Percentiles rank a stretch among this genome's conserved stretches.
These are phyloP conservation scores for Platycercus adscitus DNA, from an alignment of 2,113 vertebrate species.

Conservation along the genomic window DNA sequence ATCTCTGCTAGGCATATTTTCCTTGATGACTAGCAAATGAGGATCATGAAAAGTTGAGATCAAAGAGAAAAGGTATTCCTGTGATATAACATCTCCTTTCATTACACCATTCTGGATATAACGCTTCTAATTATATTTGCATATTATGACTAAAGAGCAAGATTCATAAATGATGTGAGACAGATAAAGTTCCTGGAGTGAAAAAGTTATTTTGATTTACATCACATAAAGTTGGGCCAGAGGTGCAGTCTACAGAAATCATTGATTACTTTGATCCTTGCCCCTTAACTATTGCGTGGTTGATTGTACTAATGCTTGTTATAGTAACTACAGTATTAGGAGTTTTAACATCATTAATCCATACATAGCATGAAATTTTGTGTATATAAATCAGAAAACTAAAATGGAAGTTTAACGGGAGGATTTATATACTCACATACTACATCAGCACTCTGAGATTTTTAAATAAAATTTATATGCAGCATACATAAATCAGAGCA, in stretches of 20 bases:
- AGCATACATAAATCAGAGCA: constrained; percentile 66
- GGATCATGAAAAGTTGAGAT: neutral
- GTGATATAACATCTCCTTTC: neutral
- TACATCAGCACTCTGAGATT: constrained; percentile 66
- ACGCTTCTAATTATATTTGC: constrained; percentile 10
- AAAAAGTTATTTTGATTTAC: constrained; percentile 28
- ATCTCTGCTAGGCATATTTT: neutral
- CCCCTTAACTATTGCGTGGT: constrained; percentile 44
- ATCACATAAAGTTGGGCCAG: neutral
- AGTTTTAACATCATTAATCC: constrained; percentile 35
- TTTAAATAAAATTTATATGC: constrained; percentile 67
- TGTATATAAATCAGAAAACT: constrained; percentile 65
- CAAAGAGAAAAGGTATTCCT: constrained; percentile 4
- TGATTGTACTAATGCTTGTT: constrained; percentile 66
- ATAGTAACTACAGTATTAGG: constrained; percentile 66
- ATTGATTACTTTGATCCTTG: constrained; percentile 56
- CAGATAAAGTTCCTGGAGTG: constrained; percentile 12
- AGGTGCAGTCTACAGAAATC: constrained; percentile 34
- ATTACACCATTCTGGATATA: constrained; percentile 15
- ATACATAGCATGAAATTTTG: constrained; percentile 54
- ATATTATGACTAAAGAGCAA: constrained; percentile 4
- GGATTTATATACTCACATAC: constrained; percentile 70
- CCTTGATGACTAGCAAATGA: constrained; percentile 18
- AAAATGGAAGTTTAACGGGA: constrained; percentile 67
- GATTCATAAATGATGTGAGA: neutral